Evolutionary conservation across 2,888 invertebrate genomes (phyloP).

Genomic region (Troides aeacus): DNA sequence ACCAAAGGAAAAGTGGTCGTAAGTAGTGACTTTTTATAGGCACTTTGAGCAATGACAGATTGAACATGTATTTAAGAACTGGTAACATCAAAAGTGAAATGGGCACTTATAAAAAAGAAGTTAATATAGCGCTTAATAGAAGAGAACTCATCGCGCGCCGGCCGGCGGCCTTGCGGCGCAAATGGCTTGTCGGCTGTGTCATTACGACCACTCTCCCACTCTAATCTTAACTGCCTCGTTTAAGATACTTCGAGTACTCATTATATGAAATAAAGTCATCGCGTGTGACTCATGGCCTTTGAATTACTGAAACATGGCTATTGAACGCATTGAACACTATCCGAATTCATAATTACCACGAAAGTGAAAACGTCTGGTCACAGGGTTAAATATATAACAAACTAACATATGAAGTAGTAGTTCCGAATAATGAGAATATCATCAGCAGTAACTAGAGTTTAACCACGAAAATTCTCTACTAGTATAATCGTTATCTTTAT

Average conservation of each 20-base stretch:
- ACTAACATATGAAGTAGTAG: background rate
- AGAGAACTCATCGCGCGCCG: conserved; percentile 36
- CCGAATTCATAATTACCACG: background rate
- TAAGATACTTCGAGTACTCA: conserved; percentile 57
- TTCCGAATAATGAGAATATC: background rate
- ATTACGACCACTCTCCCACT: conserved; percentile 54
- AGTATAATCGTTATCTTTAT: no score
- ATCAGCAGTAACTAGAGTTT: no score
- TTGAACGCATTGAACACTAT: background rate
- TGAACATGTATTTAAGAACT: conserved; percentile 22
- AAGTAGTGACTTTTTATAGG: background rate
- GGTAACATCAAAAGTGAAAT: conserved; percentile 27
- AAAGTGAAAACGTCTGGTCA: background rate
- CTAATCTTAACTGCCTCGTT: conserved; percentile 62
- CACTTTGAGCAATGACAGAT: conserved; percentile 20
- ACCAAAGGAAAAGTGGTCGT: background rate
- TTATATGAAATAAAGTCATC: conserved; percentile 48
- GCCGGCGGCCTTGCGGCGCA: conserved; percentile 48
- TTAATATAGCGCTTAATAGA: conserved; percentile 28
- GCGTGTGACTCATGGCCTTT: conserved; percentile 36
- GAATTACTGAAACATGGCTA: conserved; percentile 24
- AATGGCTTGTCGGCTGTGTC: conserved; percentile 52
- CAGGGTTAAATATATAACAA: background rate
- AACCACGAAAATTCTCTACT: no score
- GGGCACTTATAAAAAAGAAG: conserved; percentile 29